phyloP scores from a whole-genome alignment of 2,113 vertebrate species.

The Protomyctophum bolini region DNA sequence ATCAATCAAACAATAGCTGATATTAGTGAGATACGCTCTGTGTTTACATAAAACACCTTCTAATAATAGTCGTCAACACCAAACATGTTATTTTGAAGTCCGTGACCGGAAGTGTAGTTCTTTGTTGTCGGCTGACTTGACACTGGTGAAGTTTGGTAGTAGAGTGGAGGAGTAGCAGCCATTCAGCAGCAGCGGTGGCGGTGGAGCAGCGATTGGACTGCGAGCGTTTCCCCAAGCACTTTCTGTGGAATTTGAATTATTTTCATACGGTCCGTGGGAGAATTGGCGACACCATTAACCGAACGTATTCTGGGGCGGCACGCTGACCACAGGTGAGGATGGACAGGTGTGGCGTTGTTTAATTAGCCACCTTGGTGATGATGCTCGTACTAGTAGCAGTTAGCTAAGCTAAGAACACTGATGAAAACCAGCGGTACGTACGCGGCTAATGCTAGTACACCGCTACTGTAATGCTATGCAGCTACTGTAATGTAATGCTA shows the following conservation, averaged over 20 bases:
- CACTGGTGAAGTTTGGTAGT: constrained; percentile 70
- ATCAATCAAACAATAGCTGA: too few species aligned
- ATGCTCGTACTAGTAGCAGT: constrained; percentile 58
- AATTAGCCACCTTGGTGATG: background rate
- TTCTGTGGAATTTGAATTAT: constrained; percentile 71
- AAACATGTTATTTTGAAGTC: too few species aligned
- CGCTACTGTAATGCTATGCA: too few species aligned
- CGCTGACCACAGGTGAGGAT: constrained; percentile 59
- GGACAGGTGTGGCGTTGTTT: background rate
- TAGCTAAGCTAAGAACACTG: constrained; percentile 57
- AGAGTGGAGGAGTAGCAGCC: constrained; percentile 66
- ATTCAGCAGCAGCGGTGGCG: constrained; percentile 58
- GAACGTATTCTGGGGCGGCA: constrained; percentile 50
- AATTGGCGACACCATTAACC: constrained; percentile 33
- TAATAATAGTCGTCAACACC: too few species aligned
- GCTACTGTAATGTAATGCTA: background rate
- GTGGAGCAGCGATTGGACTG: constrained; percentile 63
- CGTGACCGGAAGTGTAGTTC: too few species aligned
- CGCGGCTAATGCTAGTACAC: background rate
- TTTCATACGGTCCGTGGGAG: constrained; percentile 42
- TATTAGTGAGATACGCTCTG: too few species aligned
- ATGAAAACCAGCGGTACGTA: constrained; percentile 27
- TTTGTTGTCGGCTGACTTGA: too few species aligned
- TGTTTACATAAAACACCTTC: too few species aligned
- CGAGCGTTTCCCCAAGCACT: constrained; percentile 38